Conservation (phyloP, 2,888 invertebrate species). For the Allolobophora icterica region DNA sequence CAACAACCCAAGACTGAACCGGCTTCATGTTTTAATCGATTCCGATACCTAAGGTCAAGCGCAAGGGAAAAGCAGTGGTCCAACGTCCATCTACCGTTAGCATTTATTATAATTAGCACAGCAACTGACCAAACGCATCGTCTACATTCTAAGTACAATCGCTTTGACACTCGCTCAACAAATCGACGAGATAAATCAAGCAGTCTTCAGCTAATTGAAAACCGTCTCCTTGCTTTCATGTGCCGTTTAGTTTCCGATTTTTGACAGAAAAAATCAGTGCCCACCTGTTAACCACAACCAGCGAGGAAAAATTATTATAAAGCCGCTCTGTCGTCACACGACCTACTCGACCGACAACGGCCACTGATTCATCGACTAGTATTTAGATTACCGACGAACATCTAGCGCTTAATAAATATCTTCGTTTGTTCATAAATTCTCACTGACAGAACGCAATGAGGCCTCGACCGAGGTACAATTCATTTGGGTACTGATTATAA, state of each 20-base stretch:
- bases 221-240: not conserved
- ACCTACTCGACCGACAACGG: not conserved
- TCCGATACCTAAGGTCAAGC: not conserved
- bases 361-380: not conserved
- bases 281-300: not conserved
- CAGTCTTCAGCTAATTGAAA: not conserved
- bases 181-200: not conserved
- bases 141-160: not conserved
- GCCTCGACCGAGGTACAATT: too few species aligned
- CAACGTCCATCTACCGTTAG: not conserved
- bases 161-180: not conserved
- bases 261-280: not conserved
- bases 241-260: not conserved
- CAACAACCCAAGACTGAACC: not conserved
- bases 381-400: not conserved
- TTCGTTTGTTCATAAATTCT: too few species aligned
- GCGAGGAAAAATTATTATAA: not conserved
- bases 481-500: too few species aligned
- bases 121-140: not conserved
- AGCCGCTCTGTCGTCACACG: not conserved
- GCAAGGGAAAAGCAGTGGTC: not conserved
- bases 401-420: not conserved
- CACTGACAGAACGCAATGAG: too few species aligned
- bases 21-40: not conserved
- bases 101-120: conserved; percentile 1